Conservation (phyloP, 2,888 invertebrate genomes). For the Calephelis perditalis region DNA sequence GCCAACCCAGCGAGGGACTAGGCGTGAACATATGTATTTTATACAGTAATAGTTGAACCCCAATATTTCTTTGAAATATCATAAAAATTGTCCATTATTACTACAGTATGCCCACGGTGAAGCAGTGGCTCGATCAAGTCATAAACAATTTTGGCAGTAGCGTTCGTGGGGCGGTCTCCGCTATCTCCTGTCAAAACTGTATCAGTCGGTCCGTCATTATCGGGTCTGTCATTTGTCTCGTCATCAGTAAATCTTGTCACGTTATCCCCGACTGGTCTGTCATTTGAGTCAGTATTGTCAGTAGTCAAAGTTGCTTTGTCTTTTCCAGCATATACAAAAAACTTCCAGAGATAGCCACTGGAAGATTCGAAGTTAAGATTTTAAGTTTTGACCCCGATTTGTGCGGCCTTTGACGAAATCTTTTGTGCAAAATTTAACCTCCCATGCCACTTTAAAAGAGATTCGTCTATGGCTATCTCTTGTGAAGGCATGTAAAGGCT, state of each 20-base stretch:
- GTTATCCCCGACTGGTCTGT: background rate
- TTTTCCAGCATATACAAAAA: slow-evolving; percentile 30
- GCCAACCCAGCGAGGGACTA: too few species aligned
- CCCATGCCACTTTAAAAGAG: slow-evolving; percentile 34
- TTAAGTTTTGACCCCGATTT: slow-evolving; percentile 31
- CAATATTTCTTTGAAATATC: too few species aligned
- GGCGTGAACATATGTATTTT: too few species aligned
- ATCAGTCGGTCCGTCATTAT: background rate
- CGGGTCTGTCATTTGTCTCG: slow-evolving; percentile 9
- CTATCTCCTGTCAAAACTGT: background rate
- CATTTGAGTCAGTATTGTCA: background rate
- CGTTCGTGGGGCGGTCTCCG: slow-evolving; percentile 24
- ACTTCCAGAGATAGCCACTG: slow-evolving; percentile 33
- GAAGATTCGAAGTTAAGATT: too few species aligned
- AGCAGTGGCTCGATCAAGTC: slow-evolving; percentile 27
- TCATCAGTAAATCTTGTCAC: background rate
- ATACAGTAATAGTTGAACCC: too few species aligned
- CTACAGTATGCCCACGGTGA: slow-evolving; percentile 28
- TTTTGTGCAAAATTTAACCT: slow-evolving; percentile 31
- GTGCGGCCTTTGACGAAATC: slow-evolving; percentile 28
- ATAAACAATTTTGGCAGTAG: slow-evolving; percentile 29
- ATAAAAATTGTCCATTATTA: slow-evolving; percentile 37
- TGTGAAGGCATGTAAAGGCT: slow-evolving; percentile 29
- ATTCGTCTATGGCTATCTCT: slow-evolving; percentile 35
- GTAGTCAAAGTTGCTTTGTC: slow-evolving; percentile 13